These are phyloP conservation scores for Rambutsinella grinnellia DNA, from an alignment of 2,888 invertebrate species.

Conservation along the genomic window DNA sequence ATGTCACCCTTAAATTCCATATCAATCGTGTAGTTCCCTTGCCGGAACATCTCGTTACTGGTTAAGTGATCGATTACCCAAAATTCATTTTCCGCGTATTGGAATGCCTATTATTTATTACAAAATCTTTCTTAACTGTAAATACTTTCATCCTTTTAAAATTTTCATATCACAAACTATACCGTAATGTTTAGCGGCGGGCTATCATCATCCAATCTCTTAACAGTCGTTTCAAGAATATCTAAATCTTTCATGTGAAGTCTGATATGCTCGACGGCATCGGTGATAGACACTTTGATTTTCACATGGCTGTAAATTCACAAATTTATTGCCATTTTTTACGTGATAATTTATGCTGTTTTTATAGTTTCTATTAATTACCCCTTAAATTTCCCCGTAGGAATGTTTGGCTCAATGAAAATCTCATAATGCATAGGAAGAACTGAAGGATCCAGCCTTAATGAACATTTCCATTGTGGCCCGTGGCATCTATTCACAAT, in stretches of 20 bases:
- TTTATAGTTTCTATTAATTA: no score
- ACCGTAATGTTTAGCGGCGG: constrained; percentile 43
- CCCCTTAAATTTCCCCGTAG: constrained; percentile 74
- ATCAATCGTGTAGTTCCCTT: constrained; percentile 72
- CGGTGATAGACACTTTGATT: constrained; percentile 67
- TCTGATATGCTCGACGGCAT: constrained; percentile 68
- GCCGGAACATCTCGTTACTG: constrained; percentile 58
- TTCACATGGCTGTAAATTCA: constrained; percentile 46
- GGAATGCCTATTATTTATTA: constrained; percentile 68
- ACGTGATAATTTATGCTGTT: no score
- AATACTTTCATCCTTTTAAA: not conserved
- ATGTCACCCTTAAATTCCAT: constrained; percentile 78
- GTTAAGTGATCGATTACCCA: constrained; percentile 68
- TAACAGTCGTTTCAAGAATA: constrained; percentile 67
- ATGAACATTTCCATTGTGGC: constrained; percentile 67
- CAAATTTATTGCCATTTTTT: no score
- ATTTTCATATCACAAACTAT: constrained; percentile 5
- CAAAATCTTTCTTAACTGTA: no score
- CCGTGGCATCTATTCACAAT: constrained; percentile 55
- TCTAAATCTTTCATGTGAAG: constrained; percentile 69
- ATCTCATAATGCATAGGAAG: constrained; percentile 79
- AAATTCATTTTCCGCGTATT: constrained; percentile 69
- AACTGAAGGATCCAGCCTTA: constrained; percentile 75
- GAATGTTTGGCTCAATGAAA: constrained; percentile 76
- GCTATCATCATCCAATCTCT: not conserved